Percentiles rank a stretch among this genome's conserved stretches.
phyloP scores from a whole-genome alignment of 2,113 vertebrate species.

The Lamprotornis superbus region DNA sequence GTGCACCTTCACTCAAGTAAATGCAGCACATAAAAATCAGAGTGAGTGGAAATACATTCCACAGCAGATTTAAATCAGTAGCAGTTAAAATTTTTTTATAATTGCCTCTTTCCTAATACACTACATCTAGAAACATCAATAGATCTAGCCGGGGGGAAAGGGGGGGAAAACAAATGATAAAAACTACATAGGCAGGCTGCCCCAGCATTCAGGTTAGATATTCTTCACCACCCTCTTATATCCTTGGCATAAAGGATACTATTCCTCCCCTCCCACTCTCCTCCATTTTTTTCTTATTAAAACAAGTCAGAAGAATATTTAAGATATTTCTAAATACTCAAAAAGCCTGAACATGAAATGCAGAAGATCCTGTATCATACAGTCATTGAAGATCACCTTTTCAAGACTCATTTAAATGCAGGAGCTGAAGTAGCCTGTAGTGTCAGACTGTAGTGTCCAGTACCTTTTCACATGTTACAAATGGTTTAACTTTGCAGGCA shows the following conservation, averaged over 20 bases:
- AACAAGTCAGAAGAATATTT: background rate
- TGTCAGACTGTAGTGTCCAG: constrained; percentile 50
- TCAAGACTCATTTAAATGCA: constrained; percentile 71
- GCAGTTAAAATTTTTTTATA: background rate
- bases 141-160: background rate
- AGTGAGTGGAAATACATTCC: background rate
- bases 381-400: constrained; percentile 23
- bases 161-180: background rate
- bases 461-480: constrained; percentile 62
- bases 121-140: background rate
- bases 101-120: background rate
- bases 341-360: background rate
- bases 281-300: background rate
- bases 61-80: background rate
- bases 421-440: constrained; percentile 65
- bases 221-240: background rate
- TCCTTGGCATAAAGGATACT: background rate
- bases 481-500: constrained; percentile 61
- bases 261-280: background rate
- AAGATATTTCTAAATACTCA: background rate
- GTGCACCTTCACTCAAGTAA: background rate
- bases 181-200: background rate
- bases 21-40: background rate
- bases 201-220: background rate
- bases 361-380: background rate